Evolutionary conservation across 1,140 invertebrate genomes (phyloP).

Genomic region (Heliconius nattereri): DNA sequence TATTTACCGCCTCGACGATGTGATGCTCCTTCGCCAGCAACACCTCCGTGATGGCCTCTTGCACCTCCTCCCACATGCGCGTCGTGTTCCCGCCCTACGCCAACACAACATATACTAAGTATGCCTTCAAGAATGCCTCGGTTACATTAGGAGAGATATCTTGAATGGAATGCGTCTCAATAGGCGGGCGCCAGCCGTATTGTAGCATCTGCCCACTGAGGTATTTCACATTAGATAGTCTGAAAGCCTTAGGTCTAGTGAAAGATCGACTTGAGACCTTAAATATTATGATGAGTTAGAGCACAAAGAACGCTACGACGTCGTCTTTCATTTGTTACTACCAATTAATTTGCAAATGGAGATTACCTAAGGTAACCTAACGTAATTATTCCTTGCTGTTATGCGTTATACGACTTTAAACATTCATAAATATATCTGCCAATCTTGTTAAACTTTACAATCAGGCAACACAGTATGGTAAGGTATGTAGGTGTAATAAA

Average conservation of each 20-base stretch:
- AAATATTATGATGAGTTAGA: neutral
- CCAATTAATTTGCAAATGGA: neutral
- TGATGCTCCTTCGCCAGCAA: slow-evolving; percentile 88
- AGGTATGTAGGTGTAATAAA: no score
- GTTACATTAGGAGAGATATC: slow-evolving; percentile 10
- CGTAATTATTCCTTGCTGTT: neutral
- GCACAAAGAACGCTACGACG: neutral
- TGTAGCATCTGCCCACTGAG: neutral
- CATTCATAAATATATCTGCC: no score
- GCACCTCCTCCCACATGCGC: slow-evolving; percentile 91
- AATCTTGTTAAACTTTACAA: no score
- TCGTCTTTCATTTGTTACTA: neutral
- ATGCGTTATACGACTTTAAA: no score
- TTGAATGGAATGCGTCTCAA: slow-evolving; percentile 1
- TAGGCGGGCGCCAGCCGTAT: neutral
- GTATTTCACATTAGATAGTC: neutral
- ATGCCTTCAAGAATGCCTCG: neutral
- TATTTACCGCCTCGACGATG: slow-evolving; percentile 82
- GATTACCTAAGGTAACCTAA: neutral
- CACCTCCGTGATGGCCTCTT: slow-evolving; percentile 88
- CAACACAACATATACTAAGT: neutral
- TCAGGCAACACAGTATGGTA: no score
- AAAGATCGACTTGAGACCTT: neutral
- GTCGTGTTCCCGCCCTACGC: slow-evolving; percentile 85
- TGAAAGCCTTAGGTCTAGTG: slow-evolving; percentile 1